Evolutionary conservation across 2,797 vertebrate species (phyloP).

Genomic region (Pangasius djambal): DNA sequence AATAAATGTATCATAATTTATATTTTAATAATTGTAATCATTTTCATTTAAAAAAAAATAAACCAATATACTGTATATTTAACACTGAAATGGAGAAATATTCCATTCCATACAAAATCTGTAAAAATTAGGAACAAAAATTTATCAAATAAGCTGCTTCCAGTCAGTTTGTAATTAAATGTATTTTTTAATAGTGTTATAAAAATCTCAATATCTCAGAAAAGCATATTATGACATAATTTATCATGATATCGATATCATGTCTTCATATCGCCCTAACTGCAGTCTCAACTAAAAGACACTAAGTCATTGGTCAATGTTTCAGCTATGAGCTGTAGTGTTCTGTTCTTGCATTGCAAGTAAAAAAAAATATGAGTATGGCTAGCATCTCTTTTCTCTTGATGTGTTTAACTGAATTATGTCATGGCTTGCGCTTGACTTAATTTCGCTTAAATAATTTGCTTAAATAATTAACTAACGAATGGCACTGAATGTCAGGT

Average conservation of each 20-base stretch:
- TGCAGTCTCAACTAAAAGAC: neutral
- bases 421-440: neutral
- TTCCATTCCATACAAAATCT: neutral
- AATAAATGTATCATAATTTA: neutral
- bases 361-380: neutral
- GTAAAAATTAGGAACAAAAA: neutral
- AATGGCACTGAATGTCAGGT: neutral
- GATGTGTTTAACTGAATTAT: neutral
- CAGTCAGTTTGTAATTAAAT: neutral
- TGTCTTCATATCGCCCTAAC: neutral
- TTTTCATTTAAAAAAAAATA: neutral
- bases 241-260: neutral
- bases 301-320: neutral
- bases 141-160: neutral
- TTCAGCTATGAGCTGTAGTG: neutral
- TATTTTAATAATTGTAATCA: too few relatives aligned
- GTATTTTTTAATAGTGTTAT: neutral
- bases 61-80: neutral
- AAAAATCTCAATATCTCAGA: neutral
- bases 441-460: neutral
- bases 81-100: neutral
- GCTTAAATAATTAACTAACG: neutral
- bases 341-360: neutral
- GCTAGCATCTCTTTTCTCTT: neutral
- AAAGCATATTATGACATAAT: neutral